A percentile compares a stretch with the other conserved stretches of the same genome.
Conservation (phyloP, 2,797 vertebrate genomes). For the Danio tinwini region DNA sequence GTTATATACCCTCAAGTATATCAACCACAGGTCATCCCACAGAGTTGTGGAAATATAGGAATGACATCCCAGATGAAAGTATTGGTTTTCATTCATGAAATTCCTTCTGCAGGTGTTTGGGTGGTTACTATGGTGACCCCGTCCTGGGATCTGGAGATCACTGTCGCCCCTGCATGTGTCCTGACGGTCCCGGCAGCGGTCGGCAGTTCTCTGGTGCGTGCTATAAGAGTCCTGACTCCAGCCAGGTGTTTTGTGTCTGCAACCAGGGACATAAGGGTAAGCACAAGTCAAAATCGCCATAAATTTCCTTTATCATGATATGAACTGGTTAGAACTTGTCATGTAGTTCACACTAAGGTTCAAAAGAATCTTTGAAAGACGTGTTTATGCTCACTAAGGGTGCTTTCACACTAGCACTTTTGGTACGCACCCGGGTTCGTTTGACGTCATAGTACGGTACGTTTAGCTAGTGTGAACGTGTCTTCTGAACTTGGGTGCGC, state of each 20-base stretch:
- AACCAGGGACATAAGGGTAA: constrained; percentile 88
- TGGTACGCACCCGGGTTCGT: too few relatives aligned
- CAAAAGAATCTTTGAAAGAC: neutral
- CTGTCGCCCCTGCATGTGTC: constrained; percentile 94
- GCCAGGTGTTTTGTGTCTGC: constrained; percentile 88
- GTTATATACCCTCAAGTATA: too few relatives aligned
- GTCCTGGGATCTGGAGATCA: constrained; percentile 92
- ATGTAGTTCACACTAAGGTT: neutral
- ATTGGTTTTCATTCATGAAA: neutral
- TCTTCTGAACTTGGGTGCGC: too few relatives aligned
- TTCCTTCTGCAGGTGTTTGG: constrained; percentile 80
- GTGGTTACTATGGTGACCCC: constrained; percentile 92
- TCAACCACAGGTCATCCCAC: too few relatives aligned
- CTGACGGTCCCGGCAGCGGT: constrained; percentile 87
- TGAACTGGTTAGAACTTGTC: constrained; percentile 1
- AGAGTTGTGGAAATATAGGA: too few relatives aligned
- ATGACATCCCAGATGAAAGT: too few relatives aligned
- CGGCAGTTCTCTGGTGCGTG: constrained; percentile 90
- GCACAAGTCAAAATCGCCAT: neutral
- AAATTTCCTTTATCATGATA: constrained; percentile 6
- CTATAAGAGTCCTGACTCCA: constrained; percentile 81
- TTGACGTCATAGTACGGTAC: too few relatives aligned
- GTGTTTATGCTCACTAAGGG: neutral
- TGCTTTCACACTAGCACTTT: too few relatives aligned
- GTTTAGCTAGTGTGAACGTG: too few relatives aligned